A percentile compares a stretch with the other conserved stretches of the same genome.
Evolutionary conservation across 2,888 invertebrate species (phyloP).

Genomic region (Heteromyza rotundicornis): DNA sequence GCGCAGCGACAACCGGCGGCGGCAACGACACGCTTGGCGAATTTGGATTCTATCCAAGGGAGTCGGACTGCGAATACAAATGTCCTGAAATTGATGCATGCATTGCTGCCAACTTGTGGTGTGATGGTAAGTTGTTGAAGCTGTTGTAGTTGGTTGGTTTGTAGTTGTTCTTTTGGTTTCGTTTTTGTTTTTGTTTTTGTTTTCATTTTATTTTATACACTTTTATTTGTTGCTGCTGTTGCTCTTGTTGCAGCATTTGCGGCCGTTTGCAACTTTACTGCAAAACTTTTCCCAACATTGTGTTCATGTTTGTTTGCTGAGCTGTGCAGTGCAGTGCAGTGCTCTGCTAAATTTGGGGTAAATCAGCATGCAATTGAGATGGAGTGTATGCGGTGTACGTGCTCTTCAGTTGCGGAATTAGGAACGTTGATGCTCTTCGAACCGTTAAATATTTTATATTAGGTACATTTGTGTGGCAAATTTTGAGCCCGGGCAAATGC

Average conservation of each 20-base stretch:
- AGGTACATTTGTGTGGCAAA: too few relatives aligned
- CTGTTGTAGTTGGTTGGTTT: background rate
- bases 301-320: background rate
- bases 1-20: conserved; percentile 29
- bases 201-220: background rate
- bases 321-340: background rate
- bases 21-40: conserved; percentile 60
- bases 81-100: conserved; percentile 81
- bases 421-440: background rate
- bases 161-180: background rate
- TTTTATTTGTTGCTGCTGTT: background rate
- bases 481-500: too few relatives aligned
- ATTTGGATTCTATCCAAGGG: conserved; percentile 63
- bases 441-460: too few relatives aligned
- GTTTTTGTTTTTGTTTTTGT: background rate
- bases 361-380: too few relatives aligned
- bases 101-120: conserved; percentile 76
- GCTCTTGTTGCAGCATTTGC: background rate
- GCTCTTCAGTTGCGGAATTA: background rate
- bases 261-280: background rate
- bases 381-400: background rate
- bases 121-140: conserved; percentile 68
- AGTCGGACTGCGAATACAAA: conserved; percentile 67
- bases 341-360: background rate
- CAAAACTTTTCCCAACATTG: background rate